Evolutionary conservation across 1,140 invertebrate species (phyloP).

Genomic region (Drosophila repleta): DNA sequence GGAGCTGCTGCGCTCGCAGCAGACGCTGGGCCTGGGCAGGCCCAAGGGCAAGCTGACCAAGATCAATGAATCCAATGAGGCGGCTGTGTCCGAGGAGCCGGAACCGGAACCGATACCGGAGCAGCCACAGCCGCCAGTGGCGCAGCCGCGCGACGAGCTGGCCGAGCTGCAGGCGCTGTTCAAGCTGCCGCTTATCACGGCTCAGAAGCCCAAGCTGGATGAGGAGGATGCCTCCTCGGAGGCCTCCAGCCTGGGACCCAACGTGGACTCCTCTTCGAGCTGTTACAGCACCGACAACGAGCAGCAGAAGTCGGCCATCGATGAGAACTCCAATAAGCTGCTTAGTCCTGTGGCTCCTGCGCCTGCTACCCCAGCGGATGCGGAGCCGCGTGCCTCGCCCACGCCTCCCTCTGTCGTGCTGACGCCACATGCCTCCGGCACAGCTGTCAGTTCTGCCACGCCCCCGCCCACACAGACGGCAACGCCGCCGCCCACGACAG

Average conservation of each 20-base stretch:
- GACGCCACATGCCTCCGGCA: slow-evolving; percentile 56
- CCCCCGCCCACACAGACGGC: too few species aligned
- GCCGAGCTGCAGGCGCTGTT: slow-evolving; percentile 86
- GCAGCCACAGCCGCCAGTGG: slow-evolving; percentile 87
- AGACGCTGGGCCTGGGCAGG: slow-evolving; percentile 54
- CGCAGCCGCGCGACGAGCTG: slow-evolving; percentile 46
- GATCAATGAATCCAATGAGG: slow-evolving; percentile 74
- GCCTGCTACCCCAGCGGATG: not conserved
- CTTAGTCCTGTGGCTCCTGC: not conserved
- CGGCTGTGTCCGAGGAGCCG: slow-evolving; percentile 46
- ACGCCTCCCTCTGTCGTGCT: slow-evolving; percentile 58
- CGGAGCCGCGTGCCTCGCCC: slow-evolving; percentile 13
- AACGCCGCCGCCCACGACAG: slow-evolving; percentile 42
- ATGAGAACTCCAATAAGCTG: slow-evolving; percentile 67
- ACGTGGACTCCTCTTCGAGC: slow-evolving; percentile 88
- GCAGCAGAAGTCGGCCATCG: slow-evolving; percentile 38
- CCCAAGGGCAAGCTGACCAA: slow-evolving; percentile 67
- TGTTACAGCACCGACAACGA: slow-evolving; percentile 86
- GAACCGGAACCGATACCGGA: slow-evolving; percentile 86
- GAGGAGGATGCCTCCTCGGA: slow-evolving; percentile 83
- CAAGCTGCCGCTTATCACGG: slow-evolving; percentile 58
- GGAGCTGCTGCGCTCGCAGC: slow-evolving; percentile 89
- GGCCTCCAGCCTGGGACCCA: slow-evolving; percentile 87
- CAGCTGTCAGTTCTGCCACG: slow-evolving; percentile 38
- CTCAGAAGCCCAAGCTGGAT: slow-evolving; percentile 31